A percentile compares a stretch with the other conserved stretches of the same genome.
phyloP scores from a whole-genome alignment of 2,888 invertebrate genomes.

The Phania funesta region DNA sequence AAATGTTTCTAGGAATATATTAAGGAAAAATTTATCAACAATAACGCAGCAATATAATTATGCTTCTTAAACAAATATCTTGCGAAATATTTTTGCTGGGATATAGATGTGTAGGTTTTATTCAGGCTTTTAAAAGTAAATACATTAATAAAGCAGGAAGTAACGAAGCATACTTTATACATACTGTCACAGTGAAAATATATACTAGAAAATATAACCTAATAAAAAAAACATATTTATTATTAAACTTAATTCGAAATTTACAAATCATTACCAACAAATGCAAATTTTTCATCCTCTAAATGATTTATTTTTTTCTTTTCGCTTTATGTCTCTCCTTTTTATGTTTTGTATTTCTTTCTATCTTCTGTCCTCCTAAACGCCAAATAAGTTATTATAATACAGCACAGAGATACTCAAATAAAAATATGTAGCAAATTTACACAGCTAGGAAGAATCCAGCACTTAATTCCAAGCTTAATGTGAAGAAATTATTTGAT shows the following conservation, averaged over 20 bases:
- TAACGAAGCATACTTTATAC: too few relatives aligned
- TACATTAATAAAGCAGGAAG: too few relatives aligned
- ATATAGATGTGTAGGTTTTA: too few relatives aligned
- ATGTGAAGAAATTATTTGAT: conserved; percentile 37
- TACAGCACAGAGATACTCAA: conserved; percentile 37
- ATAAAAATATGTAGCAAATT: conserved; percentile 21
- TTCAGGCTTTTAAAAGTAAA: too few relatives aligned
- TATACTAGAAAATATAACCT: not conserved
- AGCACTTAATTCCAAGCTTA: conserved; percentile 3
- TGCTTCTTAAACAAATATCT: too few relatives aligned
- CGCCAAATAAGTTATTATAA: conserved; percentile 62
- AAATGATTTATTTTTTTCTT: conserved; percentile 29
- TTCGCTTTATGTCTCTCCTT: too few relatives aligned
- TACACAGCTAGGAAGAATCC: too few relatives aligned
- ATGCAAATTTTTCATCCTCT: conserved; percentile 55
- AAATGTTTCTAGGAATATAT: too few relatives aligned
- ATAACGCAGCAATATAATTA: not conserved
- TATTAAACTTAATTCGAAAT: conserved; percentile 65
- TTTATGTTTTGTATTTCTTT: not conserved
- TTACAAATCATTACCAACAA: conserved; percentile 66
- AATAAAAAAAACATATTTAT: conserved; percentile 49
- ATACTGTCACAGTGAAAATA: too few relatives aligned
- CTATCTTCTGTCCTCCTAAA: conserved; percentile 36
- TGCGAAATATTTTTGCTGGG: too few relatives aligned
- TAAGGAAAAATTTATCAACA: not conserved